Percentiles rank a stretch among this genome's conserved stretches.
phyloP scores from a whole-genome alignment of 2,797 vertebrate species.

The Poecilia velifera region DNA sequence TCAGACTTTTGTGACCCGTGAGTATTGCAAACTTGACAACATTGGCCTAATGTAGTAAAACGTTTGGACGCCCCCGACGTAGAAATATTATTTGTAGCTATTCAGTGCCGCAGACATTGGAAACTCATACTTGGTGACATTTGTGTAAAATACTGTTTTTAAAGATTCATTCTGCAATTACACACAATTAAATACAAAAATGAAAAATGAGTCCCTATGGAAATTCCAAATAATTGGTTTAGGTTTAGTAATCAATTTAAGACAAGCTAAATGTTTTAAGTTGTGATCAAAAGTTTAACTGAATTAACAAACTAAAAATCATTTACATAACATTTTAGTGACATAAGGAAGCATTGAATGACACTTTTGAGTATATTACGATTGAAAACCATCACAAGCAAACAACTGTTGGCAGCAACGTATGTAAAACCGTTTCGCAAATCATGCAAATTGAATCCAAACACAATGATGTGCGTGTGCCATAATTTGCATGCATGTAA shows the following conservation, averaged over 20 bases:
- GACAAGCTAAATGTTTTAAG: background rate
- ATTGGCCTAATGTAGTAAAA: background rate
- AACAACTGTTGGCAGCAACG: slow-evolving; percentile 13
- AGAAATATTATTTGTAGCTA: background rate
- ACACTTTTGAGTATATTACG: background rate
- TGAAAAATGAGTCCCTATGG: background rate
- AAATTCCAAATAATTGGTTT: background rate
- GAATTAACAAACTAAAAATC: background rate
- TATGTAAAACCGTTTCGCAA: slow-evolving; percentile 49
- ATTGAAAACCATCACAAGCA: slow-evolving; percentile 14
- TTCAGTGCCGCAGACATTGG: background rate
- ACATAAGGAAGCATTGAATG: background rate
- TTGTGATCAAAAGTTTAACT: background rate
- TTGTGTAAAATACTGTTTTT: background rate
- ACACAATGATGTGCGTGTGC: slow-evolving; percentile 9
- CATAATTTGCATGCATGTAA: background rate
- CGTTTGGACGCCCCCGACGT: background rate
- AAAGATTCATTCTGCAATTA: background rate
- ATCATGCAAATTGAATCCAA: slow-evolving; percentile 54
- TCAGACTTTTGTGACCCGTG: background rate
- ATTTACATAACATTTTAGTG: background rate
- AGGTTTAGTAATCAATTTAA: background rate
- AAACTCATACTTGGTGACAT: background rate
- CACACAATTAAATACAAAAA: background rate
- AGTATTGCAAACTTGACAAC: background rate